Evolutionary conservation across 2,113 vertebrate genomes (phyloP).

Genomic region (Hippoglossus stenolepis): DNA sequence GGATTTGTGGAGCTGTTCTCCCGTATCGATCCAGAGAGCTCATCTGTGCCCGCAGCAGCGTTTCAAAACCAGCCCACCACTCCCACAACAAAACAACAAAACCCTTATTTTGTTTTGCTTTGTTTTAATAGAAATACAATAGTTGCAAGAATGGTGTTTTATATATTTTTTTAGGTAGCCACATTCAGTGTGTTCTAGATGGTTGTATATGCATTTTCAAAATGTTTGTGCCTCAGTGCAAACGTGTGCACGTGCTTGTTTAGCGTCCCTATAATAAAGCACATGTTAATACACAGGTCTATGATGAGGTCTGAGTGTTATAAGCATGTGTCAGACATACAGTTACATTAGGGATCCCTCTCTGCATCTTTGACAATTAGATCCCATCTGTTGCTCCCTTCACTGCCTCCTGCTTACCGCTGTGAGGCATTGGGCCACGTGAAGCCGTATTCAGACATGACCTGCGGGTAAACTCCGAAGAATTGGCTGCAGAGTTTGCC

Average conservation of each 20-base stretch:
- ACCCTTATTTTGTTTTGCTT: background rate
- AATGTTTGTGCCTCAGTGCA: too few relatives aligned
- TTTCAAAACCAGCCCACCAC: constrained; percentile 1
- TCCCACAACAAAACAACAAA: constrained; percentile 14
- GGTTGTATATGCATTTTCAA: too few relatives aligned
- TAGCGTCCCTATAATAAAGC: too few relatives aligned
- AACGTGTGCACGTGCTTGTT: too few relatives aligned
- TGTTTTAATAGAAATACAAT: too few relatives aligned
- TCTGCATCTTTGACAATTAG: constrained; percentile 1
- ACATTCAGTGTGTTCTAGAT: too few relatives aligned
- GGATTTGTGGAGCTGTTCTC: constrained; percentile 59
- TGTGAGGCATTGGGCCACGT: constrained; percentile 35
- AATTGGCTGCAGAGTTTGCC: too few relatives aligned
- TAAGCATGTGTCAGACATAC: background rate
- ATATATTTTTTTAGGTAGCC: too few relatives aligned
- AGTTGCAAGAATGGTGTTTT: too few relatives aligned
- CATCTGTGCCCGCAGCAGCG: constrained; percentile 37
- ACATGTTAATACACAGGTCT: too few relatives aligned
- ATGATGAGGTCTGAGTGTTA: too few relatives aligned
- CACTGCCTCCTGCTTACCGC: constrained; percentile 3
- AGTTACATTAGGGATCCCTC: background rate
- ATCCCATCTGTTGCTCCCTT: constrained; percentile 21
- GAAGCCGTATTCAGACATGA: background rate
- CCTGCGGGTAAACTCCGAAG: too few relatives aligned
- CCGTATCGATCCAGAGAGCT: constrained; percentile 67